A percentile compares a stretch with the other conserved stretches of the same genome.
These are phyloP conservation scores for Carettochelys insculpta DNA, from an alignment of 2,113 vertebrate species.

Conservation along the genomic window DNA sequence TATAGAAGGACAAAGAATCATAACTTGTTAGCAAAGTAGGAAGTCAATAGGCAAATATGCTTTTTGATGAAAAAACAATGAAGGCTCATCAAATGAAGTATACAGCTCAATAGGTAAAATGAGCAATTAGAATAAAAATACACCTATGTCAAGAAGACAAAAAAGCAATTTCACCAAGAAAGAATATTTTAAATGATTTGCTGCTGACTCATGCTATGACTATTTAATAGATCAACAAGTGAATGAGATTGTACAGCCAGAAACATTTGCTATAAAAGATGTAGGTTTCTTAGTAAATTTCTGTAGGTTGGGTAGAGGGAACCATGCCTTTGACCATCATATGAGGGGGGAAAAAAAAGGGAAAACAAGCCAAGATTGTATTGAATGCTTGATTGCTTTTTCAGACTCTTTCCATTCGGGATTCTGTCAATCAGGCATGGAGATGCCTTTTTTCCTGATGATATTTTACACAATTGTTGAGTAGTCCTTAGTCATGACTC, in stretches of 20 bases:
- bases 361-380: not conserved
- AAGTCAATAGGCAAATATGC: not conserved
- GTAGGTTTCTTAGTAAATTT: not conserved
- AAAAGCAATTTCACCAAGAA: conserved; percentile 5
- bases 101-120: not conserved
- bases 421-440: not conserved
- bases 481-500: not conserved
- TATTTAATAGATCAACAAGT: not conserved
- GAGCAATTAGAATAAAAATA: not conserved
- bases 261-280: conserved; percentile 1
- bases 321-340: not conserved
- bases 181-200: conserved; percentile 47
- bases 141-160: conserved; percentile 35
- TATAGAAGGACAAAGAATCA: conserved; percentile 22
- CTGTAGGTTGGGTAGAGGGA: not conserved
- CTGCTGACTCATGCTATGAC: not conserved
- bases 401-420: not conserved
- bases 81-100: not conserved
- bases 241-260: conserved; percentile 6
- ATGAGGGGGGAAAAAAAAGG: not conserved
- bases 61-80: not conserved
- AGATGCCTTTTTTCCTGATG: not conserved
- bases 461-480: not conserved
- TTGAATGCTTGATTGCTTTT: not conserved
- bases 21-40: conserved; percentile 13